Conservation (phyloP, 1,140 invertebrate species). For the Neomicropteryx cornuta region DNA sequence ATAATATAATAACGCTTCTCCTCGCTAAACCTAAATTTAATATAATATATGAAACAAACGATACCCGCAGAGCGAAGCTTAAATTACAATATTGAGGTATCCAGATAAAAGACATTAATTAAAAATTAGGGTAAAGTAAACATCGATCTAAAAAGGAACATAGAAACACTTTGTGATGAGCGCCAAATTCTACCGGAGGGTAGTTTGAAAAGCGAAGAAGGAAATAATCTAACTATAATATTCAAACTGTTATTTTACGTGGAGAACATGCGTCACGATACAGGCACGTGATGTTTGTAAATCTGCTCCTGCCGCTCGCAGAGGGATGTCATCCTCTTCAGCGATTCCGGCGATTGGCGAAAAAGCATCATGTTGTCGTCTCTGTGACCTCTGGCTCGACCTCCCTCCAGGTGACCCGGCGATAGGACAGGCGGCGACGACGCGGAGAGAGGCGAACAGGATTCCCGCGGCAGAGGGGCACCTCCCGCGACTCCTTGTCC, state of each 20-base stretch:
- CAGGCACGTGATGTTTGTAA: slow-evolving; percentile 40
- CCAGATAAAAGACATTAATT: slow-evolving; percentile 20
- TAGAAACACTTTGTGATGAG: not conserved
- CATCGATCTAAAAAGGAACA: not conserved
- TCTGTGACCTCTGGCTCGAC: slow-evolving; percentile 24
- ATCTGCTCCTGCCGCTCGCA: slow-evolving; percentile 40
- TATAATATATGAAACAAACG: no score
- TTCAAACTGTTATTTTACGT: no score
- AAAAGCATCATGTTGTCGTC: slow-evolving; percentile 39
- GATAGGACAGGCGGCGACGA: slow-evolving; percentile 37
- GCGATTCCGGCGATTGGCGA: slow-evolving; percentile 35
- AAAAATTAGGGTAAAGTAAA: not conserved
- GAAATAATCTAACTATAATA: no score
- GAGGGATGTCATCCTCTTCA: slow-evolving; percentile 40
- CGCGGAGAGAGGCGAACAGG: slow-evolving; percentile 34
- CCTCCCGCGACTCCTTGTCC: slow-evolving; percentile 29
- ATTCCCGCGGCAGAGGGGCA: slow-evolving; percentile 30
- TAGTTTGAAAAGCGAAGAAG: slow-evolving; percentile 17
- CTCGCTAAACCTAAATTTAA: no score
- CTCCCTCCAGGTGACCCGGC: slow-evolving; percentile 30
- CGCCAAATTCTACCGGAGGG: not conserved
- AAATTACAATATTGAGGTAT: slow-evolving; percentile 20
- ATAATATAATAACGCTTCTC: no score
- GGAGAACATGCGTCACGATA: slow-evolving; percentile 32
- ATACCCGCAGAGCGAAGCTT: no score